These are phyloP conservation scores for Xenotilapia caudafasciata DNA, from an alignment of 2,113 vertebrate genomes.

Conservation along the genomic window DNA sequence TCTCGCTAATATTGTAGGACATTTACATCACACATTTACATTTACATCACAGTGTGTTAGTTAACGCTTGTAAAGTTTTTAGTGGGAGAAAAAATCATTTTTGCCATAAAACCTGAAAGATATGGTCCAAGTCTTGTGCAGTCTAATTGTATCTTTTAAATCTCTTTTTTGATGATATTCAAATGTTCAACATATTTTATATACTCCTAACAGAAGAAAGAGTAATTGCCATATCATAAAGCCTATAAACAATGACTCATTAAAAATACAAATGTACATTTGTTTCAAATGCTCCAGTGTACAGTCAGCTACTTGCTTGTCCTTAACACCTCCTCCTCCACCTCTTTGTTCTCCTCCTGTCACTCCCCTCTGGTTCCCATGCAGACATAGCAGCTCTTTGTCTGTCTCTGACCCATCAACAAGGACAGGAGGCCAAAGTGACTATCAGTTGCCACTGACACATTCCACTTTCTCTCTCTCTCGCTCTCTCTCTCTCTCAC, in stretches of 20 bases:
- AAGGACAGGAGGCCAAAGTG: constrained; percentile 24
- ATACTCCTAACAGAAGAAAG: background rate
- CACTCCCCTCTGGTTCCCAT: constrained; percentile 39
- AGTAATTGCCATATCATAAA: background rate
- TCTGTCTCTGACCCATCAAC: constrained; percentile 39
- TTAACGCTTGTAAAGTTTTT: background rate
- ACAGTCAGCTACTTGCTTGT: background rate
- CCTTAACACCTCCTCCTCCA: constrained; percentile 16
- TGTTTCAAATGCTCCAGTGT: background rate
- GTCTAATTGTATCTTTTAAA: background rate
- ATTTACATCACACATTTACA: background rate
- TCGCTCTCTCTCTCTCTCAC: accelerated
- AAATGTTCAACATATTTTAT: background rate
- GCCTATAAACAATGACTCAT: background rate
- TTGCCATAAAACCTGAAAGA: background rate
- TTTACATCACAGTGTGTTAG: background rate
- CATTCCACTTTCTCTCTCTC: constrained; percentile 16
- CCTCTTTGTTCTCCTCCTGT: constrained; percentile 7
- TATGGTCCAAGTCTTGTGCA: background rate
- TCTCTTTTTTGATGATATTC: background rate
- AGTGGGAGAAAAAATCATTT: accelerated
- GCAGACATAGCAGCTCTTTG: constrained; percentile 55
- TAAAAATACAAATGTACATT: background rate
- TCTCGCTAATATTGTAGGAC: background rate
- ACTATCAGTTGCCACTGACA: constrained; percentile 25